These are phyloP conservation scores for Idaea biselata DNA, from an alignment of 2,888 invertebrate genomes.

Conservation along the genomic window DNA sequence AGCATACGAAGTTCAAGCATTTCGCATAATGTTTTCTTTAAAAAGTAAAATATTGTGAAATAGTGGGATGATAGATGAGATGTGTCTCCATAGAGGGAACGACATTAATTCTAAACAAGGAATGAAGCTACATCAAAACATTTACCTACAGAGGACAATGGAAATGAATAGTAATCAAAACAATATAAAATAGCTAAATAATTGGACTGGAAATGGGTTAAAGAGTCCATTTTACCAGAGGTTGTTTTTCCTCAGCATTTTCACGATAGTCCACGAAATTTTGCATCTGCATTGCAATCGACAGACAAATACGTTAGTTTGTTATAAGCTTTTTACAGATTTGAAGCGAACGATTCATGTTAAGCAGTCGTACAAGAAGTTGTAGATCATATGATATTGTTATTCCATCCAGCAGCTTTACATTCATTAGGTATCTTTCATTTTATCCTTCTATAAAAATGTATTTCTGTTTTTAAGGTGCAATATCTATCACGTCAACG, in stretches of 20 bases:
- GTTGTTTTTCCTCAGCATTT: constrained; percentile 93
- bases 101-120: constrained; percentile 21
- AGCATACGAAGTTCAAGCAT: constrained; percentile 31
- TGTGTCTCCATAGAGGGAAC: constrained; percentile 13
- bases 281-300: constrained; percentile 85
- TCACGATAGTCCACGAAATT: constrained; percentile 94
- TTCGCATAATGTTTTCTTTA: constrained; percentile 6
- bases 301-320: constrained; percentile 74
- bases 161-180: constrained; percentile 33
- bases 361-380: not conserved
- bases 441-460: not conserved
- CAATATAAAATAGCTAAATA: constrained; percentile 50
- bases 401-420: not conserved
- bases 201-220: constrained; percentile 69
- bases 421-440: not conserved
- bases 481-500: not conserved
- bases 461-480: not conserved
- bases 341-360: not conserved
- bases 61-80: constrained; percentile 12
- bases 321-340: constrained; percentile 33
- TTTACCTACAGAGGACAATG: constrained; percentile 33
- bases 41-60: constrained; percentile 6
- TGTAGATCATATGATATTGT: not conserved
- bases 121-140: constrained; percentile 33
- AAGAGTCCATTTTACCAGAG: constrained; percentile 88